phyloP scores from a whole-genome alignment of 2,113 vertebrate genomes.

The Nesoenas mayeri region DNA sequence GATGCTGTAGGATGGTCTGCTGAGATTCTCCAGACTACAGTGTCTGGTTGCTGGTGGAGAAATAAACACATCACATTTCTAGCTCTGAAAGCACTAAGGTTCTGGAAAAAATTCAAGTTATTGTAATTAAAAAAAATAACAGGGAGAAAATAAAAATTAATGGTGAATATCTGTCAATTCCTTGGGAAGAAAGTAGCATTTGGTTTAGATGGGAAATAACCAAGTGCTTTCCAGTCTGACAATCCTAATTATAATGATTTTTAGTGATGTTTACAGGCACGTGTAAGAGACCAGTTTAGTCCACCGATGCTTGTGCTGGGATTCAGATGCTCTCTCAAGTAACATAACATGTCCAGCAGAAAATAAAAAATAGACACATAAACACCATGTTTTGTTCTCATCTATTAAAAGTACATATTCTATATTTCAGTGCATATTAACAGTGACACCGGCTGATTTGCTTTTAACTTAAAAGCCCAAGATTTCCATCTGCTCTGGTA shows the following conservation, averaged over 20 bases:
- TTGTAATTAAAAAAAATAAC: not conserved
- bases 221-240: not conserved
- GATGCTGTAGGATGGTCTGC: not conserved
- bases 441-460: not conserved
- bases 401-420: not conserved
- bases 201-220: not conserved
- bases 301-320: not conserved
- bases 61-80: not conserved
- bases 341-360: not conserved
- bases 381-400: not conserved
- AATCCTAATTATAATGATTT: not conserved
- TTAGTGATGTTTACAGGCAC: not conserved
- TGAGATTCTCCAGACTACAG: not conserved
- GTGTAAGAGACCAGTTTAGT: fast-evolving
- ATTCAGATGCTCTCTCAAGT: not conserved
- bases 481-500: not conserved
- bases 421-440: fast-evolving
- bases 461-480: fast-evolving
- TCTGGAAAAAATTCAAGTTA: not conserved
- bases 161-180: not conserved
- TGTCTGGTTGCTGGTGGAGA: not conserved
- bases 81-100: not conserved
- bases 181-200: not conserved
- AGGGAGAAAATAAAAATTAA: not conserved
- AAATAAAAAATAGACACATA: fast-evolving